Base-by-base conservation (phyloP, 2,888 invertebrate genomes). In the Iphiclides podalirius region DNA sequence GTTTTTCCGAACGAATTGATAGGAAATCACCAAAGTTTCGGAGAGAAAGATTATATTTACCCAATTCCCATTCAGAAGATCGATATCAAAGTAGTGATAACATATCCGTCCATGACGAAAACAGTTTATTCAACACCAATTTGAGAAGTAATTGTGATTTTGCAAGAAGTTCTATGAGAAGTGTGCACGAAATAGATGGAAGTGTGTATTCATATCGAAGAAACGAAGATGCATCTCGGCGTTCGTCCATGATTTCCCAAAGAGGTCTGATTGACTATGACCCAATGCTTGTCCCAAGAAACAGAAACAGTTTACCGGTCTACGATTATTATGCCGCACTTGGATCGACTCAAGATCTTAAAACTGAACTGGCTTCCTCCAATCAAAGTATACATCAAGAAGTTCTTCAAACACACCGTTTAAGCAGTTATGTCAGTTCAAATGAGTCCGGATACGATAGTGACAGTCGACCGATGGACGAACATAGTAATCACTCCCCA, bases 361-460 rank as follows among this genome's bases (percentile, higher is more conserved):
- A 80, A 69, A 68, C 67, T 51, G 88, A 88, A 59, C 72, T 85
- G 45, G 72, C 82, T 51, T 82, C 83, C 15, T 89, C 89, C 7
- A 74, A 76, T 50, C 88, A 87, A 61, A 90, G 88, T 57, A 91
- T 91, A 64, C 91, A 91, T 70, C 90, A 89, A 61, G 91, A 91
- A 80, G 83, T 91, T 65, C 75, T 90, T 66, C 90, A 91, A 79
- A 83, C 90, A 66, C 91, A 92, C 80, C 90, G 92, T 61, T 80
- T 92, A 64, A 92, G 91, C 72, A 94, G 93, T 79, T 94, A 94
- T 75, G 92, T 94, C 41, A 94, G 94, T 77, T 95, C 94, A 37
- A 95, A 94, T 75, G 95, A 95, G 79, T 95, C 94, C 40, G 95
- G 95, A 34, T 95, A 95, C 72, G 95, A 95, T 69, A 94, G 94